Evolutionary conservation across 2,888 invertebrate species (phyloP), one percentile per base, ranked within the genome.

Genomic region (Hylaea fasciaria): DNA sequence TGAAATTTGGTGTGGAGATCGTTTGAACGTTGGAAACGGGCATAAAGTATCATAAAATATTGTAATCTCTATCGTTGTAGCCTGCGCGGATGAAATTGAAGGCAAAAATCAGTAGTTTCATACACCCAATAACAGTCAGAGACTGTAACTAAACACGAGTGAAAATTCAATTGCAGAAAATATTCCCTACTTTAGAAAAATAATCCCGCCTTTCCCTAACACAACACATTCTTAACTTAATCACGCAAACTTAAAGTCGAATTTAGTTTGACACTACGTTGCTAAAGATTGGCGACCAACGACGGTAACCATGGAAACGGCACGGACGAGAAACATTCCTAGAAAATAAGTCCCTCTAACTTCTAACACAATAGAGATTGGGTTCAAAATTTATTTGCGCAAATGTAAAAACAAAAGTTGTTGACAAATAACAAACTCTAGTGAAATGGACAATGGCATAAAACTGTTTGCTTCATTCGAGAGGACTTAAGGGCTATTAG

Each of bases 401-500:
- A 12, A 10, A 2, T 13, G 72, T 48, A 73, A 44, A 60, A 55
- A 52, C 50, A 71, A 80, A 60, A 55, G 66, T 81, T 73, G 74
- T 73, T 72, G 69, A 70, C 62, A 74, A 78, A 80, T 81, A 84
- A 85, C 83, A 86, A 81, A 82, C 81, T 81, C 76, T 75, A 81
- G 77, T 80, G 78, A 83, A 87, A 83, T 88, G 88, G 88, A 89
- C 90, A 89, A 82, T 82, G 80, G 83, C 76, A 83, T 86, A 85
- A 87, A 87, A 88, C 86, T 90, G 89, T 90, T 89, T 89, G 89
- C 86, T 79, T 83, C 86, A 82, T 83, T 85, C 78, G 76, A 83
- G 78, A 80, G 83, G 82, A 81, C 87, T 87, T 88, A 83, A 88
- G 89, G 83, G 85, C 87, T 89, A 87, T 89, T 89, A 88, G 83